phyloP scores from a whole-genome alignment of 2,113 vertebrate species.

The Chionis minor region DNA sequence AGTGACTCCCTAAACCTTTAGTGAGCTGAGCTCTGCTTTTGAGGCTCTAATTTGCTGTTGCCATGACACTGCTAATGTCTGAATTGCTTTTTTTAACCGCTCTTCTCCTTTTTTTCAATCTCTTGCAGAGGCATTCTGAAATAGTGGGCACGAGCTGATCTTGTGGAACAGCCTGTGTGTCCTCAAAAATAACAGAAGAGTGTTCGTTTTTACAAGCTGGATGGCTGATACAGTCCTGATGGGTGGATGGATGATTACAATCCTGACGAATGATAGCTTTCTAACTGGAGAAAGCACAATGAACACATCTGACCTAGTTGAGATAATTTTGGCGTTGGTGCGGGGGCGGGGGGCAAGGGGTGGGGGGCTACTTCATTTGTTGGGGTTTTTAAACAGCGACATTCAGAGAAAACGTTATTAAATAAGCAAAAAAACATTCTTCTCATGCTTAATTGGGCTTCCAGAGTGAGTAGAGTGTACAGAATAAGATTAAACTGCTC shows the following conservation, averaged over 20 bases:
- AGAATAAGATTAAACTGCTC: not conserved
- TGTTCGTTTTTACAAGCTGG: not conserved
- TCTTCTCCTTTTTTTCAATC: not conserved
- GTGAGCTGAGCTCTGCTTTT: conserved; percentile 35
- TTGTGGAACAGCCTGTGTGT: not conserved
- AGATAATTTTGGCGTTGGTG: not conserved
- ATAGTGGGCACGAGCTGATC: not conserved
- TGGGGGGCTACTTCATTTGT: not conserved
- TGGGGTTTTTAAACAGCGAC: not conserved
- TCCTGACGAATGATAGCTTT: not conserved
- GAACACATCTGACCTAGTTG: not conserved
- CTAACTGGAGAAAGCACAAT: not conserved
- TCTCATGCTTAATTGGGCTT: not conserved
- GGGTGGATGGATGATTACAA: not conserved
- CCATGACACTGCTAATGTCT: conserved; percentile 63
- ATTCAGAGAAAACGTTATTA: not conserved
- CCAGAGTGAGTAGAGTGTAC: not conserved
- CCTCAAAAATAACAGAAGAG: conserved; percentile 20
- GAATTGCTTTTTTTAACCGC: conserved; percentile 56
- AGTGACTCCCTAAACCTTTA: conserved; percentile 47
- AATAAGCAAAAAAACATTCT: not conserved
- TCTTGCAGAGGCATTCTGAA: conserved; percentile 38
- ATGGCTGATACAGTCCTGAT: not conserved
- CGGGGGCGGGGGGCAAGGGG: too few relatives aligned
- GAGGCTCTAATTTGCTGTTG: conserved; percentile 64